A percentile compares a stretch with the other conserved stretches of the same genome.
These are phyloP conservation scores for Magallana ariakensis DNA, from an alignment of 1,140 invertebrate species.

Conservation along the genomic window DNA sequence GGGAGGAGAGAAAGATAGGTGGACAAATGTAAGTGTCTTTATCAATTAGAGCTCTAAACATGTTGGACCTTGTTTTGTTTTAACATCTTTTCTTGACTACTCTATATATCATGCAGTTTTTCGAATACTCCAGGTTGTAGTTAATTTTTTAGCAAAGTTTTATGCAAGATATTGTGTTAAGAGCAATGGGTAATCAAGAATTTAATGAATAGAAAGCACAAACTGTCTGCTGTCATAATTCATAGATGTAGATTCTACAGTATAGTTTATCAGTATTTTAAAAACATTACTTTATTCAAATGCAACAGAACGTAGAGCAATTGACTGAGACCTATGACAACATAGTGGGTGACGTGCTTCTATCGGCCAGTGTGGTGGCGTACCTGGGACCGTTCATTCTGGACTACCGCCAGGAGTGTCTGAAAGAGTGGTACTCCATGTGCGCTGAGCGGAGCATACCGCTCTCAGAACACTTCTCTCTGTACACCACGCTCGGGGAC, in stretches of 20 bases:
- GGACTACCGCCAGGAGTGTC: conserved; percentile 77
- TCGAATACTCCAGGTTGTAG: no score
- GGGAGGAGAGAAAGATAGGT: conserved; percentile 79
- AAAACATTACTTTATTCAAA: neutral
- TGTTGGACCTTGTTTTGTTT: neutral
- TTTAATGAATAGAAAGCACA: no score
- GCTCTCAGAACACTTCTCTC: conserved; percentile 76
- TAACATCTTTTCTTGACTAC: no score
- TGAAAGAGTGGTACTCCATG: conserved; percentile 77
- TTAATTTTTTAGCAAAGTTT: no score
- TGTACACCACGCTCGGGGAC: conserved; percentile 77
- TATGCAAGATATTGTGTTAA: no score
- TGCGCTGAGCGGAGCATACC: conserved; percentile 77
- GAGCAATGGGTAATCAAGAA: no score
- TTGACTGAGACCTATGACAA: conserved; percentile 77
- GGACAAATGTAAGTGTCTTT: conserved; percentile 74
- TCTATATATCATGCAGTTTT: no score
- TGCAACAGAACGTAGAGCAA: conserved; percentile 74
- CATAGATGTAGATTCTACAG: no score
- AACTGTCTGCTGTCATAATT: no score
- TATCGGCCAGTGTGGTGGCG: conserved; percentile 78
- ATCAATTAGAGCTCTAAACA: neutral
- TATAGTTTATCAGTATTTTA: no score
- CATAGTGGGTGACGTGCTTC: conserved; percentile 79
- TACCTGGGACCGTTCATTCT: conserved; percentile 79